Base-by-base conservation (phyloP, 2,113 vertebrate genomes). In the Lophura nycthemera region DNA sequence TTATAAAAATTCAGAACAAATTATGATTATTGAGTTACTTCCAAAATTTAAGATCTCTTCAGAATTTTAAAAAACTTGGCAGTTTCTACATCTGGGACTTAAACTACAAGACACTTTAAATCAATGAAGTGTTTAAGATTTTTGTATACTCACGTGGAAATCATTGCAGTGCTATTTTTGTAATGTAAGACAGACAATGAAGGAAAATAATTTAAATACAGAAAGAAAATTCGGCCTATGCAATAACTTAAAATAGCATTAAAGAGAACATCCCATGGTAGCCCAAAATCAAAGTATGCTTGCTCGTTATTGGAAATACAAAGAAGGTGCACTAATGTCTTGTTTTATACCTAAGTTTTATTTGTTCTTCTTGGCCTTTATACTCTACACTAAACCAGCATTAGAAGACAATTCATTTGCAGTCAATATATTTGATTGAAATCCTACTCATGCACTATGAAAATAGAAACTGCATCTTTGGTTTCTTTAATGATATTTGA, bases 101-200 rank as follows among this genome's bases (percentile, higher is more conserved):
- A 74, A 90, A 86, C 11, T 74, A 52, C 13, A 82, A 54, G 54
- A 64, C 40, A 86, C 69, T 65, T 81, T 57, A 75, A 93, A 90
- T 72, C 57, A 69, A 78, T 65, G 18, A 88, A 65, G 3, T 57
- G 21, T 43, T 92, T 72, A 65, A 45, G 38, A 57, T 75, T 90
- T 93, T 94, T 85, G 81, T 69, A 57, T 54, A 76, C 79, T 90
- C 30, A 54, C 57, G 61, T 78, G 43, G 66, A 94, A 96, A 84
- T 79, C 57, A 38, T 81, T 93, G 57, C n/a, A 69, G n/a, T 70
- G 43, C 10, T 94, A 81, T 93, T 95, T 94, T 84, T 86, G 30
- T 69, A 69, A 82, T 21, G 18, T 6, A 87, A 82, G 74, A 79
- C 40, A 48, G 18, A n/a, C 40, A 95, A 72, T 83, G 88, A 67